A percentile compares a stretch with the other conserved stretches of the same genome.
Evolutionary conservation across 1,140 invertebrate species (phyloP).

Genomic region (Coboldia fuscipes): DNA sequence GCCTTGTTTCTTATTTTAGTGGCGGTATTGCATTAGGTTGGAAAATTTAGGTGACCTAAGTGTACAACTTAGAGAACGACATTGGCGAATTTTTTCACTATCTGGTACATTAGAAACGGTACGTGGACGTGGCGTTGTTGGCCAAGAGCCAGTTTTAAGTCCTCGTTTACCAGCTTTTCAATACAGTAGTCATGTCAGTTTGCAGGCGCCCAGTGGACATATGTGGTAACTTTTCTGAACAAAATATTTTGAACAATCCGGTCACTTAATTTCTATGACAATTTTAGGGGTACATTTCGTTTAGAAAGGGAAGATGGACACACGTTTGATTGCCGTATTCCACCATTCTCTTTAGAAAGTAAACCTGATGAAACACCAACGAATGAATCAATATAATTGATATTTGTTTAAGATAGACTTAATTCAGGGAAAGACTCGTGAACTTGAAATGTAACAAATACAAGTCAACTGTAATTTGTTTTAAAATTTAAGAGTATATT

Average conservation of each 20-base stretch:
- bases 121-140: slow-evolving; percentile 79
- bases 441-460: too few relatives aligned
- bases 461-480: too few relatives aligned
- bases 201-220: slow-evolving; percentile 93
- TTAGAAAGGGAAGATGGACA: slow-evolving; percentile 93
- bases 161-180: slow-evolving; percentile 82
- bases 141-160: slow-evolving; percentile 83
- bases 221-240: slow-evolving; percentile 58
- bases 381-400: not conserved
- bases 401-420: too few relatives aligned
- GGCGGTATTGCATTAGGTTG: slow-evolving; percentile 87
- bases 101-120: slow-evolving; percentile 90
- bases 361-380: slow-evolving; percentile 43
- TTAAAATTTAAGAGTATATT: too few relatives aligned
- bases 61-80: slow-evolving; percentile 80
- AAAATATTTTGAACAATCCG: not conserved
- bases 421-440: too few relatives aligned
- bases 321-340: slow-evolving; percentile 89
- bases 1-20: slow-evolving; percentile 31
- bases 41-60: slow-evolving; percentile 80
- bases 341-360: slow-evolving; percentile 87
- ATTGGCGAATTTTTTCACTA: slow-evolving; percentile 92
- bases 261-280: too few relatives aligned
- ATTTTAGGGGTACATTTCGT: slow-evolving; percentile 84
- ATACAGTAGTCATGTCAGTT: slow-evolving; percentile 88